Evolutionary conservation across 2,797 vertebrate species (phyloP).

Genomic region (Acrossocheilus fasciatus): DNA sequence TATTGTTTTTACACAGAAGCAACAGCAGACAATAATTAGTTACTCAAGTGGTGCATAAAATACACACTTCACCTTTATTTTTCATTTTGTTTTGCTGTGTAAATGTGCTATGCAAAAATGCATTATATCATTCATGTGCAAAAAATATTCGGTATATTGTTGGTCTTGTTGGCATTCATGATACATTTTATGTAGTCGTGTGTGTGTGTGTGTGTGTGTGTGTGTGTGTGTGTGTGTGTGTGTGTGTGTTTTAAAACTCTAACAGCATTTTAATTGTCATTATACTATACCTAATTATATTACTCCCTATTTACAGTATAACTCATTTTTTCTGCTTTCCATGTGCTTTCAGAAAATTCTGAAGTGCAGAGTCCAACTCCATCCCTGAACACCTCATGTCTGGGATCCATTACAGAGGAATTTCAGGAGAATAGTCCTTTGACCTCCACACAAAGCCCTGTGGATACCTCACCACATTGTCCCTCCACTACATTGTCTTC

Average conservation of each 20-base stretch:
- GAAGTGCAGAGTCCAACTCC: conserved; percentile 77
- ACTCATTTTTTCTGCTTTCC: conserved; percentile 27
- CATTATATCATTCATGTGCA: neutral
- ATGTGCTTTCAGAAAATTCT: conserved; percentile 70
- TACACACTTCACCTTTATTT: conserved; percentile 3
- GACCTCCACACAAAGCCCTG: conserved; percentile 66
- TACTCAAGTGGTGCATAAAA: neutral
- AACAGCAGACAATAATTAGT: neutral
- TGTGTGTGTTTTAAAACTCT: neutral
- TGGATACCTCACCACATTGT: conserved; percentile 53
- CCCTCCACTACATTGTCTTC: conserved; percentile 27
- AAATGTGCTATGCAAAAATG: neutral
- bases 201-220: neutral
- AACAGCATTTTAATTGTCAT: conserved; percentile 26
- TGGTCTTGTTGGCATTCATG: neutral
- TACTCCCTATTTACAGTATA: conserved; percentile 47
- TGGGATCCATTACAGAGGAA: conserved; percentile 85
- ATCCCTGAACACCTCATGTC: conserved; percentile 74
- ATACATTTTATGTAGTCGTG: neutral
- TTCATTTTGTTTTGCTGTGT: neutral
- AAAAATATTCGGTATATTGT: neutral
- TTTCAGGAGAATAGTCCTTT: conserved; percentile 68
- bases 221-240: neutral
- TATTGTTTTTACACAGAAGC: neutral
- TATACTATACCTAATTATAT: neutral